Evolutionary conservation across 2,888 invertebrate species (phyloP), one percentile per base, ranked within the genome.

Genomic region (Yponomeuta cagnagella): DNA sequence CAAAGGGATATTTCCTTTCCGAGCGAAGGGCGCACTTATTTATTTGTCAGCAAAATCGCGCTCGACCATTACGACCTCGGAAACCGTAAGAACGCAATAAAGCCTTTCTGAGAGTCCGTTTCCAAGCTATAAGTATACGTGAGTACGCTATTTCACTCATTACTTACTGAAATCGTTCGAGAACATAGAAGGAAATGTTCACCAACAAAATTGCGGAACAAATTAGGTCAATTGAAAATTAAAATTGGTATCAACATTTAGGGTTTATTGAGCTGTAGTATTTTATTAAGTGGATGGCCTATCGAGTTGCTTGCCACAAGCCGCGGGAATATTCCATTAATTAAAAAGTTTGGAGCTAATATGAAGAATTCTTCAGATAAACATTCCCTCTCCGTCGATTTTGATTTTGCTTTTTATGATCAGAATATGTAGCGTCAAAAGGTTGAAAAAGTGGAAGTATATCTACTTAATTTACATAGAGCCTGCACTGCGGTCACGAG

Each of bases 1-100:
- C 52, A 12, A 58, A 15, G 52, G 52, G 52, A 58, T 58, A 58
- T 58, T 85, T 84, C 83, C 81, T 84, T 80, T 81, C 79, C 79
- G 75, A 75, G 78, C 81, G 79, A 80, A 82, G 79, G 82, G 80
- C 80, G 82, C 84, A 85, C 85, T 82, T 88, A 88, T 89, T 88
- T 89, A 88, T 89, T 89, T 89, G 89, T 89, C 87, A 87, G 88
- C 88, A 76, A 87, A 89, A 87, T 89, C 86, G 84, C 83, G 80
- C 80, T 82, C 78, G 79, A 80, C 88, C 87, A 89, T 89, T 89
- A 89, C 79, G 81, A 79, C 30, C 64, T 64, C 64, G 64, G 64
- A 23, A 23, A 31, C 64, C 64, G 30, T 64, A 64, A 64, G 64
- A 30, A 64, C 64, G 30, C 64, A 64, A 64, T 64, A 64, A 64